Evolutionary conservation across 2,113 vertebrate species (phyloP), one percentile per base, ranked within the genome.

Genomic region (Anser brachyrhynchus): DNA sequence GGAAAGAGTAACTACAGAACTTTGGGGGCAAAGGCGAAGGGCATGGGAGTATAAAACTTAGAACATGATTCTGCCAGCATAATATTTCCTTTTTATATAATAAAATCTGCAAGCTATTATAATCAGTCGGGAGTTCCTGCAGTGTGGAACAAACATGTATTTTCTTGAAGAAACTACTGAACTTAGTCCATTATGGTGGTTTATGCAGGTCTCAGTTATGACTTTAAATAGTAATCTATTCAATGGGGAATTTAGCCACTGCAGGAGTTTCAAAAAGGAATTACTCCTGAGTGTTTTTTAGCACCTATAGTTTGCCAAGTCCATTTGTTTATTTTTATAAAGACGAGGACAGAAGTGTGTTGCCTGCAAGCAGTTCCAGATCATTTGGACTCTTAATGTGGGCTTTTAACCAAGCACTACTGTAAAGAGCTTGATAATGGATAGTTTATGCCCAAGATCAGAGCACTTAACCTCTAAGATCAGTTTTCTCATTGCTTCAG

Each of bases 331-430:
- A 4, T 46, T 19, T 18, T 18, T 17, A 22, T 33, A 52, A 59
- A 37, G 35, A 28, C 52, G 49, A 85, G 31, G 75, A 39, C 71
- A 70, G 54, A 88, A 85, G 3, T 13, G 18, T 77, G 88, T 84
- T 96, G 37, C 43, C 51, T 92, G 92, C 41, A 86, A 93, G 82
- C 75, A 62, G 44, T 88, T 90, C 54, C 64, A 90, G 67, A 85
- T 90, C 11, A n/a, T 80, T 86, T 92, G 55, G 85, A 49, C 43
- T 4, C 31, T 79, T 83, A 23, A 74, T 71, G 29, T 80, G 44
- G 31, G 26, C 35, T 90, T 57, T 76, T 90, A 90, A 90, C 79
- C 11, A 19, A 79, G 37, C 21, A 33, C 26, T 13, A 4, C 67
- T 44, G 13, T 86, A 88, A 73, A 77, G 51, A 71, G 13, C 18